phyloP scores from a whole-genome alignment of 1,140 invertebrate species.

The Zeugodacus cucurbitae region DNA sequence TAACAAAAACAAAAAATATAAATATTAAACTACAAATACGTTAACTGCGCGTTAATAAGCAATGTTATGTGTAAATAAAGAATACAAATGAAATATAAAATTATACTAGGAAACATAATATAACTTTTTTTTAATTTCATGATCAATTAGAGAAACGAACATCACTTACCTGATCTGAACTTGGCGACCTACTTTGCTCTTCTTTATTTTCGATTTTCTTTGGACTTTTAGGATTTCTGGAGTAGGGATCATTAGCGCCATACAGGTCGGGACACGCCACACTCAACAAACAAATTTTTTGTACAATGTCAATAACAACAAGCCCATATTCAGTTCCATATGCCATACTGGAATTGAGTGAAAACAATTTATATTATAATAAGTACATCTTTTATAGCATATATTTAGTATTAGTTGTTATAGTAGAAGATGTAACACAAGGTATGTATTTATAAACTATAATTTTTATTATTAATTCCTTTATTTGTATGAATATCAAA shows the following conservation, averaged over 20 bases:
- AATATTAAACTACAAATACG: neutral
- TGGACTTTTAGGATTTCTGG: constrained; percentile 84
- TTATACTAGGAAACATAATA: neutral
- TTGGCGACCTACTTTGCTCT: constrained; percentile 84
- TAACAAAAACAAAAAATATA: neutral
- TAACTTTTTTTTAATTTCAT: neutral
- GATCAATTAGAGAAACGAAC: neutral
- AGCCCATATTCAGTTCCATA: constrained; percentile 96
- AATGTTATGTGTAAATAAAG: constrained; percentile 2
- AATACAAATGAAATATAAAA: neutral
- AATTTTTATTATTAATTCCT: no score
- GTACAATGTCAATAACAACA: constrained; percentile 93
- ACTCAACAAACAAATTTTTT: constrained; percentile 89
- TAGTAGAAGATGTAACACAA: no score
- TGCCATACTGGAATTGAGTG: constrained; percentile 78
- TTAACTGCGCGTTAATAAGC: neutral
- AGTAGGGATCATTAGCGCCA: constrained; percentile 88
- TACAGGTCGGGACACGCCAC: constrained; percentile 88
- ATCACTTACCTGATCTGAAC: constrained; percentile 85
- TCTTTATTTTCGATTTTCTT: constrained; percentile 75
- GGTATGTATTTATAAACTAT: no score
- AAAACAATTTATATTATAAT: neutral
- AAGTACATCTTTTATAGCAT: neutral
- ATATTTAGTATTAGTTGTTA: no score
- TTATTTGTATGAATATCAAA: no score